Conservation (phyloP, 2,113 vertebrate genomes). For the Vimba vimba region DNA sequence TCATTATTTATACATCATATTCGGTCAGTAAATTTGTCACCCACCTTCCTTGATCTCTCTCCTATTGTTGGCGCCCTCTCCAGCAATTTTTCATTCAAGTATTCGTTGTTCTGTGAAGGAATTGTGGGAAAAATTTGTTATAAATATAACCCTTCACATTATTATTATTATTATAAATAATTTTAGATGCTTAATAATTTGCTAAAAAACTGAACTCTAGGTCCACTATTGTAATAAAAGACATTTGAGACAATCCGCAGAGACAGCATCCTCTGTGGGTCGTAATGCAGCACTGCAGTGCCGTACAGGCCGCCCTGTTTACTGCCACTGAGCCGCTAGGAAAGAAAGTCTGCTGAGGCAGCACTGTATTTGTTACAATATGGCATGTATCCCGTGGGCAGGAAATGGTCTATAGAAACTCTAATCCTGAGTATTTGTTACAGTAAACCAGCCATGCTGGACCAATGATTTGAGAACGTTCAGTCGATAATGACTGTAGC, state of each 20-base stretch:
- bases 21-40: conserved; percentile 66
- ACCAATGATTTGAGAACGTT: conserved; percentile 19
- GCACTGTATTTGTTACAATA: conserved; percentile 2
- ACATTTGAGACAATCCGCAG: background rate
- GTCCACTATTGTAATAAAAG: background rate
- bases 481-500: background rate
- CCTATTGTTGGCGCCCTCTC: conserved; percentile 93
- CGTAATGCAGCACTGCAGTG: background rate
- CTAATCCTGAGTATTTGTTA: conserved; percentile 38
- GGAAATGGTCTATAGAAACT: background rate
- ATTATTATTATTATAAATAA: background rate
- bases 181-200: background rate
- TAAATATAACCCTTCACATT: background rate
- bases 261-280: conserved; percentile 14
- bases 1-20: background rate
- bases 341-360: conserved; percentile 36
- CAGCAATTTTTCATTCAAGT: conserved; percentile 91
- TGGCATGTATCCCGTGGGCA: background rate
- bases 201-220: background rate
- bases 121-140: background rate
- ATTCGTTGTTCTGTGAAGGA: conserved; percentile 86
- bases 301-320: background rate
- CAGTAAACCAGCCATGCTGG: conserved; percentile 1
- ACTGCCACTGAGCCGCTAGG: background rate
- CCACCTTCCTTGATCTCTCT: conserved; percentile 87